Evolutionary conservation across 2,888 invertebrate genomes (phyloP), one percentile per base, ranked within the genome.

Genomic region (Drosophila kambysellisi): DNA sequence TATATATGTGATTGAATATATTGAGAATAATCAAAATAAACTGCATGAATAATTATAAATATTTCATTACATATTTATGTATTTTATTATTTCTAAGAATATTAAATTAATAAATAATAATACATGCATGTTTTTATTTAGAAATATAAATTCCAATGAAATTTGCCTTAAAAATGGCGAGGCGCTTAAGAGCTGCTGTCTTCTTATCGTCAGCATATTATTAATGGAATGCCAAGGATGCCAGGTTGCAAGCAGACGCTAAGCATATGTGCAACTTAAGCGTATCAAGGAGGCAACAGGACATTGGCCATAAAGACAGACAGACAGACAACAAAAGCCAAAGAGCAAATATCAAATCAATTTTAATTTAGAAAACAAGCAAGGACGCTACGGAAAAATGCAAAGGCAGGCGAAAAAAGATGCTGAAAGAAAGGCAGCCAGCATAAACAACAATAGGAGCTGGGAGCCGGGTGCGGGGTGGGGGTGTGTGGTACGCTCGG

Each of bases 281-380:
- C 73, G 81, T 74, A 77, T 80, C 77, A 75, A 52, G 70, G 52
- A 52, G 60, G 67, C 61, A 67, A 63, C 60, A 68, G 74, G 70
- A 70, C 67, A 51, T 30, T 25, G 56, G 58, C 51, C 43, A 70
- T 46, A 46, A 51, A 57, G 50, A 62, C 20, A n/a, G 50, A 15
- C 46, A 29, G 51, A 48, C 29, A 56, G 30, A 20, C 54, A 51
- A 60, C 53, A 51, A 70, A 48, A 76, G 74, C 73, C 68, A 79
- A 70, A 77, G 81, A 88, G 75, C 79, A 87, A 79, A 90, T 87
- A 90, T 90, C 89, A 90, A 88, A 88, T 88, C 88, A 88, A 88
- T 90, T 90, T 88, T 88, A 88, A 88, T 88, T 88, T 90, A 76
- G 81, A 89, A 86, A 87, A 79, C 86, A 81, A 89, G 87, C 87